Conservation (phyloP, 2,888 invertebrate genomes). For the Sinelater perroti region DNA sequence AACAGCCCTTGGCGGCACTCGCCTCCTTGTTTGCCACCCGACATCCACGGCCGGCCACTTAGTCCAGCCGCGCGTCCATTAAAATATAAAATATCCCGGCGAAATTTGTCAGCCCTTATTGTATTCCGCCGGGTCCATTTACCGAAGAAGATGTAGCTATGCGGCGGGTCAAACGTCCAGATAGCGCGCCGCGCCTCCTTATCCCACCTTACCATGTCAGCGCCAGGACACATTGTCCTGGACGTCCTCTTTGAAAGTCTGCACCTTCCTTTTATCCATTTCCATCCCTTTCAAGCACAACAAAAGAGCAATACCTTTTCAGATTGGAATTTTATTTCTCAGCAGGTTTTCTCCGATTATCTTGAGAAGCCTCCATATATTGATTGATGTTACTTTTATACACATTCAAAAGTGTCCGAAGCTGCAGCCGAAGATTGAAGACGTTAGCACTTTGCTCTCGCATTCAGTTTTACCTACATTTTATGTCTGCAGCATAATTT, state of each 20-base stretch:
- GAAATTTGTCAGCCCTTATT: slow-evolving; percentile 25
- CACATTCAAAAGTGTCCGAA: no score
- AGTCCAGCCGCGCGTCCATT: slow-evolving; percentile 4
- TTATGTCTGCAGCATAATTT: no score
- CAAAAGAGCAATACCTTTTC: slow-evolving; percentile 43
- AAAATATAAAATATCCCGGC: slow-evolving; percentile 24
- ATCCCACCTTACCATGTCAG: slow-evolving; percentile 39
- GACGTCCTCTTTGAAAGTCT: slow-evolving; percentile 38
- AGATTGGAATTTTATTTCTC: slow-evolving; percentile 39
- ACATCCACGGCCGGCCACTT: slow-evolving; percentile 5
- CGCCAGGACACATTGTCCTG: slow-evolving; percentile 39
- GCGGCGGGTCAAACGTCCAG: slow-evolving; percentile 39
- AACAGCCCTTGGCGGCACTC: not conserved
- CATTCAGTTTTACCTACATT: no score
- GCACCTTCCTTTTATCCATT: slow-evolving; percentile 35
- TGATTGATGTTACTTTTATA: slow-evolving; percentile 22
- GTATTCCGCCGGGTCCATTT: slow-evolving; percentile 31
- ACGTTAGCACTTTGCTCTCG: no score
- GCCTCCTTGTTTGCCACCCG: not conserved
- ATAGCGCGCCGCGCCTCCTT: slow-evolving; percentile 39
- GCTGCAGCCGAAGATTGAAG: no score
- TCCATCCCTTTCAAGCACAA: slow-evolving; percentile 37
- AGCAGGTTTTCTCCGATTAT: slow-evolving; percentile 24
- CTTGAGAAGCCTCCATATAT: slow-evolving; percentile 14
- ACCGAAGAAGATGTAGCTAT: slow-evolving; percentile 23